These are phyloP conservation scores for Hemichromis elongatus DNA, from an alignment of 2,113 vertebrate species.

Conservation along the genomic window DNA sequence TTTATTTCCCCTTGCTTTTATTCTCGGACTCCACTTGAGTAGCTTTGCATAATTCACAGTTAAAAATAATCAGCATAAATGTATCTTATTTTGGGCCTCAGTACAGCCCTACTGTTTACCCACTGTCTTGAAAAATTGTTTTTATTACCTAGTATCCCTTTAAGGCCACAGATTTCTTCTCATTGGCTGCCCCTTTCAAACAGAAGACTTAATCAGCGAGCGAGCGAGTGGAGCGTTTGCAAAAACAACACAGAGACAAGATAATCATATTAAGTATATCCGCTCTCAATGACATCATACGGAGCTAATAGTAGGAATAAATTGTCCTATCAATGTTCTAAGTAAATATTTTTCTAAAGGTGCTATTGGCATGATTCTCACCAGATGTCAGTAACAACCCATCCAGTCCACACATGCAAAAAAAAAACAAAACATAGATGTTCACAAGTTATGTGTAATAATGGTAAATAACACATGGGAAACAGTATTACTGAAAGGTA, in stretches of 20 bases:
- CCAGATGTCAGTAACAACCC: not conserved
- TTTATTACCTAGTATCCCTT: not conserved
- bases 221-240: not conserved
- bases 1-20: not conserved
- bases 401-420: not conserved
- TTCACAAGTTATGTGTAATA: not conserved
- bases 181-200: not conserved
- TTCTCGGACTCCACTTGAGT: not conserved
- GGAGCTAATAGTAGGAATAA: not conserved
- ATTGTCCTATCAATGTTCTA: not conserved
- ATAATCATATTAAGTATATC: not conserved
- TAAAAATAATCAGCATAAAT: not conserved
- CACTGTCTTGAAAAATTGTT: fast-evolving
- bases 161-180: not conserved
- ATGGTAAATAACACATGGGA: not conserved
- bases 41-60: not conserved
- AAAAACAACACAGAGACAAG: not conserved
- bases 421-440: not conserved
- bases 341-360: not conserved
- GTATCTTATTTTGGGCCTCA: not conserved
- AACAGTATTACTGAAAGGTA: not conserved
- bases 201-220: not conserved
- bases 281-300: not conserved
- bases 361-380: not conserved
- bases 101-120: not conserved